Conservation (phyloP, 1,140 invertebrate species). For the Mamestra configurata region DNA sequence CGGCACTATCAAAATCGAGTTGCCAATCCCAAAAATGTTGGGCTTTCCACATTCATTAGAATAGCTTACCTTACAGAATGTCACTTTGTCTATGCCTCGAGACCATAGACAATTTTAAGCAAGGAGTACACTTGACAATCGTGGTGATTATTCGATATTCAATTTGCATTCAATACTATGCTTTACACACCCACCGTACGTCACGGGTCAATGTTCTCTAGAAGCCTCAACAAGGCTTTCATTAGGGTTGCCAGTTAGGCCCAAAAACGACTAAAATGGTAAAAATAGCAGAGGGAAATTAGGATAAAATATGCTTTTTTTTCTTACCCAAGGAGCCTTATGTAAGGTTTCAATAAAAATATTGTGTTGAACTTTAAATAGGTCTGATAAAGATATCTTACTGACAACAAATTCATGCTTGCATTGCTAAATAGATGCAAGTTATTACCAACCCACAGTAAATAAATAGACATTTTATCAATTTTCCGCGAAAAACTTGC, state of each 20-base stretch:
- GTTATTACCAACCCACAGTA: neutral
- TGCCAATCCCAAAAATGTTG: no score
- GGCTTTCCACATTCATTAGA: no score
- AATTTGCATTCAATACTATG: conserved; percentile 43
- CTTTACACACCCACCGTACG: conserved; percentile 74
- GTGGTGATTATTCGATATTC: conserved; percentile 25
- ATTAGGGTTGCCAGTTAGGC: conserved; percentile 1
- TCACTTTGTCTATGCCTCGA: no score
- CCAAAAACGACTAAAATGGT: no score
- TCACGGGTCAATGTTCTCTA: conserved; percentile 67
- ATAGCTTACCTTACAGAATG: no score
- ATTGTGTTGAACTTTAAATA: no score
- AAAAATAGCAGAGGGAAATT: no score
- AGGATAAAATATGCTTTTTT: neutral
- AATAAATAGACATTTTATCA: neutral
- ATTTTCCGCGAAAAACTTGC: conserved; percentile 44
- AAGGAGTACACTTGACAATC: conserved; percentile 29
- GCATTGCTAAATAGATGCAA: neutral
- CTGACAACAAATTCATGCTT: no score
- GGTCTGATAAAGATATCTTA: no score
- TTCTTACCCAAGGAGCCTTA: no score
- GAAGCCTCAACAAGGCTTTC: conserved; percentile 30
- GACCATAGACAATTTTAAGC: conserved; percentile 18
- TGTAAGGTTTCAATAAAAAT: no score
- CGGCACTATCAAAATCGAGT: no score